phyloP scores from a whole-genome alignment of 2,888 invertebrate species.

The Drosophila peninsularis region DNA sequence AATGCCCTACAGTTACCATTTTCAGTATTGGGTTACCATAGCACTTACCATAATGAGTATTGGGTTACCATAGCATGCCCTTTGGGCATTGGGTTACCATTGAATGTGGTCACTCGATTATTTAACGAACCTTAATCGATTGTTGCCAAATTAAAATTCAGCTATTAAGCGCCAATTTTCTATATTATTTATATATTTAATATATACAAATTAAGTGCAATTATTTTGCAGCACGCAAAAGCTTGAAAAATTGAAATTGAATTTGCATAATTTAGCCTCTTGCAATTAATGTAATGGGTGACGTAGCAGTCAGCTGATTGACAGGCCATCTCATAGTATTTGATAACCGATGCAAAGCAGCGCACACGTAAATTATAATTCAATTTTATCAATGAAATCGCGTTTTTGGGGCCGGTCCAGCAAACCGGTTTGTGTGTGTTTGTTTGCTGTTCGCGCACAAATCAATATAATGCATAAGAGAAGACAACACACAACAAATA shows the following conservation, averaged over 20 bases:
- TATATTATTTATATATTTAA: neutral
- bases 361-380: conserved; percentile 35
- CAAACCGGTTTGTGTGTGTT: conserved; percentile 40
- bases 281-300: conserved; percentile 9
- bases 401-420: conserved; percentile 42
- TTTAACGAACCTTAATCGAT: neutral
- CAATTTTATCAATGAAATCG: conserved; percentile 68
- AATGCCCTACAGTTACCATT: neutral
- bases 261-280: neutral
- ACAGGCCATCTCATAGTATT: conserved; percentile 32
- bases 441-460: neutral
- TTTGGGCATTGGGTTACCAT: conserved; percentile 19
- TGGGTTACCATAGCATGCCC: conserved; percentile 1
- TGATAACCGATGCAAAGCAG: conserved; percentile 45
- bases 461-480: conserved; percentile 7
- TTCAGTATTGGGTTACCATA: conserved; percentile 25
- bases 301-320: conserved; percentile 47
- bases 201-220: neutral
- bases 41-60: conserved; percentile 19
- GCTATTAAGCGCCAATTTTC: neutral
- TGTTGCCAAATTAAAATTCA: neutral
- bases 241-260: neutral
- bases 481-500: conserved; percentile 5
- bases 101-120: conserved; percentile 6
- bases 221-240: neutral